Evolutionary conservation across 1,140 invertebrate species (phyloP).

Genomic region (Drosophila fuyamai): DNA sequence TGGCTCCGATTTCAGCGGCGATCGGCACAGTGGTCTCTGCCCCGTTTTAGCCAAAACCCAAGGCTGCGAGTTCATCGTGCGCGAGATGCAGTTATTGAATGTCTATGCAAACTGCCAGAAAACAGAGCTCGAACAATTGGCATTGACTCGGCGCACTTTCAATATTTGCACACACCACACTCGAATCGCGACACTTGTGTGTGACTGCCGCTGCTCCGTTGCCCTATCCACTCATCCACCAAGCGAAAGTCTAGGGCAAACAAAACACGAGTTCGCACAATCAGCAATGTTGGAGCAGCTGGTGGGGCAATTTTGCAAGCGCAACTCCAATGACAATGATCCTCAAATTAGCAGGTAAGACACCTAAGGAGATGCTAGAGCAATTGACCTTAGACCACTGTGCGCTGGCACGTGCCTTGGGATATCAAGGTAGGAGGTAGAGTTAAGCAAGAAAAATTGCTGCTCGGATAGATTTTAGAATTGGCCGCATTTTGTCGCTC

Average conservation of each 20-base stretch:
- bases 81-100: constrained; percentile 37
- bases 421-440: background rate
- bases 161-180: constrained; percentile 60
- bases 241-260: constrained; percentile 17
- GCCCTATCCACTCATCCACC: background rate
- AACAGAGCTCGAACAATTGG: constrained; percentile 11
- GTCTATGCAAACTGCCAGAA: constrained; percentile 34
- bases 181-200: constrained; percentile 21
- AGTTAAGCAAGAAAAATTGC: constrained; percentile 15
- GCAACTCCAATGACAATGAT: constrained; percentile 46
- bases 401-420: constrained; percentile 12
- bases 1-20: background rate
- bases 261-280: constrained; percentile 39
- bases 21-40: constrained; percentile 19
- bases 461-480: constrained; percentile 66
- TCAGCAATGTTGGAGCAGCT: constrained; percentile 39
- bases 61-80: constrained; percentile 45
- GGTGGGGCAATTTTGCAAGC: constrained; percentile 29
- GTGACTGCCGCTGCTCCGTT: background rate
- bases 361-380: background rate
- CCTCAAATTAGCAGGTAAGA: constrained; percentile 8
- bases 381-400: constrained; percentile 33
- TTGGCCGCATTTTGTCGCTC: constrained; percentile 67
- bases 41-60: background rate
- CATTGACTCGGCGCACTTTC: constrained; percentile 27